Evolutionary conservation across 2,888 invertebrate genomes (phyloP).

Genomic region (Melanotus villosus): DNA sequence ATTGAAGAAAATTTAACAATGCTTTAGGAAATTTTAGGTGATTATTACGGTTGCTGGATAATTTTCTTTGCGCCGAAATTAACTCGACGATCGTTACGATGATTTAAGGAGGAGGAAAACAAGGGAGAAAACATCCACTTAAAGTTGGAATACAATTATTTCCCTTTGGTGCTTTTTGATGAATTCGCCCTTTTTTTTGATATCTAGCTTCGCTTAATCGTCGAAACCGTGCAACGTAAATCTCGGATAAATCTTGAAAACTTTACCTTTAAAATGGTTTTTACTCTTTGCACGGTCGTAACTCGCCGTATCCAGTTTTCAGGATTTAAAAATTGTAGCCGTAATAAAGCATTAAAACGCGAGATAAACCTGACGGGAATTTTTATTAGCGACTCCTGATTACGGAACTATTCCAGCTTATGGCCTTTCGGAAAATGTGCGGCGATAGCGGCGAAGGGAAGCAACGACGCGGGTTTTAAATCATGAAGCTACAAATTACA

Average conservation of each 20-base stretch:
- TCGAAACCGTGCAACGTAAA: background rate
- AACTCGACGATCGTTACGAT: too few species aligned
- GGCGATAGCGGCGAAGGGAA: too few species aligned
- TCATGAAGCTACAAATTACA: conserved; percentile 11
- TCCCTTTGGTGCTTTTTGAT: background rate
- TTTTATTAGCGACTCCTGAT: background rate
- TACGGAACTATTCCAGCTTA: background rate
- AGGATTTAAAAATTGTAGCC: conserved; percentile 1
- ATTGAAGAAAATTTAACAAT: too few species aligned
- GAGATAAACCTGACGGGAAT: conserved; percentile 16
- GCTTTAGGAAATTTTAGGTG: too few species aligned
- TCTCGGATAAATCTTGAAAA: background rate
- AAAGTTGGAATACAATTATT: background rate
- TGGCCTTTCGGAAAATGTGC: too few species aligned
- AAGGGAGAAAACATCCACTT: background rate
- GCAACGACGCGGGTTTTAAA: too few species aligned
- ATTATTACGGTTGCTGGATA: too few species aligned
- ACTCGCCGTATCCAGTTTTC: background rate
- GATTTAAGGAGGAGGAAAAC: too few species aligned
- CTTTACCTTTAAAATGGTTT: background rate
- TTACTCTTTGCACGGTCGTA: background rate
- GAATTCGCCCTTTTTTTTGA: background rate
- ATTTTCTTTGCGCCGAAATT: too few species aligned
- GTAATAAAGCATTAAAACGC: conserved; percentile 3
- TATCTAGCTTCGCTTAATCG: background rate